phyloP scores from a whole-genome alignment of 2,113 vertebrate species.

The Thunnus maccoyii region DNA sequence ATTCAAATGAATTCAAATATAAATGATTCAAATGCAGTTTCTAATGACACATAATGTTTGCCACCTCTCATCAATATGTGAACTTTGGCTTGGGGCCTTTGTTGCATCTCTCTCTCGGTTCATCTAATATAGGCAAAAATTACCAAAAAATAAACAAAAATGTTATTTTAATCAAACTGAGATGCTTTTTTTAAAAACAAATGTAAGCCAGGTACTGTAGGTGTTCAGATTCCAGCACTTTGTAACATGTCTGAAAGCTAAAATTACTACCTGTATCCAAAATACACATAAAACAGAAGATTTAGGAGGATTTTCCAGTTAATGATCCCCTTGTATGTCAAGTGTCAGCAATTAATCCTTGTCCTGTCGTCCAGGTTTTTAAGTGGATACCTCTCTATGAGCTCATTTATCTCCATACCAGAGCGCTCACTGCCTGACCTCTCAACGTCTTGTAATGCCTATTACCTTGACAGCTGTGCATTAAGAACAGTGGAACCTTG shows the following conservation, averaged over 20 bases:
- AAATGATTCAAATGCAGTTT: too few species aligned
- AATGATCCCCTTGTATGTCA: slow-evolving; percentile 19
- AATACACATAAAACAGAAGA: background rate
- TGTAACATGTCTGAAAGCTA: slow-evolving; percentile 2
- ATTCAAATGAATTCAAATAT: too few species aligned
- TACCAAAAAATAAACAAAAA: too few species aligned
- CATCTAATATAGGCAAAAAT: too few species aligned
- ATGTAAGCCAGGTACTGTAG: too few species aligned
- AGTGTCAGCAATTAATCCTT: slow-evolving; percentile 30
- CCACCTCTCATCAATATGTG: too few species aligned
- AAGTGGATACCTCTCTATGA: slow-evolving; percentile 23
- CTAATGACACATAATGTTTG: too few species aligned
- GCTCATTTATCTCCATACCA: slow-evolving; percentile 28
- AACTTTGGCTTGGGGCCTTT: too few species aligned
- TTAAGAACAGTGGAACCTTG: slow-evolving; percentile 4
- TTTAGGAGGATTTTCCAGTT: slow-evolving; percentile 16
- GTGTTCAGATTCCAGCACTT: background rate
- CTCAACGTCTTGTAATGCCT: slow-evolving; percentile 4
- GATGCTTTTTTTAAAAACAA: too few species aligned
- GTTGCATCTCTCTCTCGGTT: too few species aligned
- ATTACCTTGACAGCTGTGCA: slow-evolving; percentile 23
- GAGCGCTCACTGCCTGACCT: slow-evolving; percentile 15
- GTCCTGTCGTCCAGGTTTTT: slow-evolving; percentile 24
- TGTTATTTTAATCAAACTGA: too few species aligned
- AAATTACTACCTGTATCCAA: slow-evolving; percentile 9